A percentile compares a stretch with the other conserved stretches of the same genome.
Conservation (phyloP, 2,113 vertebrate genomes). For the Phoenicopterus ruber region DNA sequence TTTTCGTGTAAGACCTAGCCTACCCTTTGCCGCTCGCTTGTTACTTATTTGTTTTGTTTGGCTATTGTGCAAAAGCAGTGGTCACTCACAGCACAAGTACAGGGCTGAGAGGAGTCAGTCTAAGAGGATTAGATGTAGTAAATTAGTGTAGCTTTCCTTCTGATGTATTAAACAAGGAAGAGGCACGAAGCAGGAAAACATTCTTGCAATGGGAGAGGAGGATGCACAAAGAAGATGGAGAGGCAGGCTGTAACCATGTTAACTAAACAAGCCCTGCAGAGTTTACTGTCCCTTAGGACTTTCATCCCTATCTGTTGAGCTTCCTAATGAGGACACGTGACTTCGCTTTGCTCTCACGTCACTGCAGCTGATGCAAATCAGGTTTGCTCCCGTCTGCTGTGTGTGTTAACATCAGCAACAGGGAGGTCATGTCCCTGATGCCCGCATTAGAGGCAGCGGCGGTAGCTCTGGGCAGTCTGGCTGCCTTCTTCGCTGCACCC, state of each 20-base stretch:
- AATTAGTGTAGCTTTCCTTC: neutral
- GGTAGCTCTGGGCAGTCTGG: neutral
- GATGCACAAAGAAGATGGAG: neutral
- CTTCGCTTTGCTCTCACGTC: neutral
- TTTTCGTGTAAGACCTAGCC: neutral
- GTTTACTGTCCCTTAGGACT: neutral
- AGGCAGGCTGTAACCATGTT: neutral
- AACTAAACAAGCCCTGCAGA: neutral
- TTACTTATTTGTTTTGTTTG: neutral
- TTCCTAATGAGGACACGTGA: neutral
- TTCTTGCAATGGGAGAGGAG: neutral
- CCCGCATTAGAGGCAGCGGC: neutral
- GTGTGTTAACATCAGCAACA: neutral
- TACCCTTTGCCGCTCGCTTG: accelerated
- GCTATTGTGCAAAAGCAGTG: neutral
- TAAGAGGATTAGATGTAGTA: neutral
- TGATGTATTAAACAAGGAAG: neutral
- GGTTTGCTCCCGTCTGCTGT: neutral
- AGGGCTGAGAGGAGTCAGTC: neutral
- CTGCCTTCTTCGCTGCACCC: neutral
- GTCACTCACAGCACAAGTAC: neutral
- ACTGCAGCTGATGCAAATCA: neutral
- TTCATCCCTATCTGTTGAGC: neutral
- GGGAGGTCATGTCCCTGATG: neutral
- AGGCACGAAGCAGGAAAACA: neutral